Evolutionary conservation across 2,797 vertebrate genomes (phyloP).

Genomic region (Acrossocheilus wenchowensis): DNA sequence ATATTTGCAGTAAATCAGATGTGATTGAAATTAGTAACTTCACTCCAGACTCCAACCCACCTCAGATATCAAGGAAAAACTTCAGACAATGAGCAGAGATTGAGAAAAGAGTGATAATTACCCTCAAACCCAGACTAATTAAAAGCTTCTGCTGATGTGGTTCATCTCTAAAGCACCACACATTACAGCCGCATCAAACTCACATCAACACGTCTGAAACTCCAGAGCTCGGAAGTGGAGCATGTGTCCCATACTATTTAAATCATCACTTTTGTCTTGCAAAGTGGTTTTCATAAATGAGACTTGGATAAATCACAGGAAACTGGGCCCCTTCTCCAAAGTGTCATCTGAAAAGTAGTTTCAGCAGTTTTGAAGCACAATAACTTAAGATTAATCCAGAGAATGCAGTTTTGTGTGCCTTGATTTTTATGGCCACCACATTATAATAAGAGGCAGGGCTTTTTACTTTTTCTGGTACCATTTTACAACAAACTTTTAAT

Average conservation of each 20-base stretch:
- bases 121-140: not conserved
- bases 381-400: not conserved
- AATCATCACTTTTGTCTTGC: no score
- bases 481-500: not conserved
- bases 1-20: not conserved
- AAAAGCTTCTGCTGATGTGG: not conserved
- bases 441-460: not conserved
- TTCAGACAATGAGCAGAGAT: not conserved
- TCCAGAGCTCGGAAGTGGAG: not conserved
- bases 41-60: not conserved
- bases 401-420: not conserved
- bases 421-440: not conserved
- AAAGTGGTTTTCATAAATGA: no score
- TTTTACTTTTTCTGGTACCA: not conserved
- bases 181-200: not conserved
- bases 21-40: not conserved
- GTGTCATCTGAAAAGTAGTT: not conserved
- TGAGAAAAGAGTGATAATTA: not conserved
- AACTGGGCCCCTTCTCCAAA: no score
- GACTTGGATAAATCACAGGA: no score
- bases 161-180: not conserved
- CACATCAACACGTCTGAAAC: not conserved
- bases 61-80: conserved; percentile 8
- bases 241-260: no score
- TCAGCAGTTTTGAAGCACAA: not conserved